A percentile compares a stretch with the other conserved stretches of the same genome.
phyloP scores from a whole-genome alignment of 2,797 vertebrate species.

The Pseudopleuronectes americanus region DNA sequence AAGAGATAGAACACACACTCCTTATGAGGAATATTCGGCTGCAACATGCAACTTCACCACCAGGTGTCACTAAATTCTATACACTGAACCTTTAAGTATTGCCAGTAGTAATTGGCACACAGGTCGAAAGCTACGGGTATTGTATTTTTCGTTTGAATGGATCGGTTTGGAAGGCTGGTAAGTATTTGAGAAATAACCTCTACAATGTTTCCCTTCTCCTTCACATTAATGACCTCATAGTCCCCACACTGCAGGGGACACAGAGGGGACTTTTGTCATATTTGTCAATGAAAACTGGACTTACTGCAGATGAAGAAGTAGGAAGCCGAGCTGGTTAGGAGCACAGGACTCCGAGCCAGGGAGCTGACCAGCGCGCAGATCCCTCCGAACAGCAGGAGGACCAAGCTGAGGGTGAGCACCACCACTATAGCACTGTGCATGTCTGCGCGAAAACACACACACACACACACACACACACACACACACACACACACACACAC shows the following conservation, averaged over 20 bases:
- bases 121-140: no score
- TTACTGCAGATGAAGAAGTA: slow-evolving; percentile 87
- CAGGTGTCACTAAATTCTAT: no score
- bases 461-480: slow-evolving; percentile 23
- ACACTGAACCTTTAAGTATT: no score
- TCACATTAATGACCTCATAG: no score
- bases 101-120: no score
- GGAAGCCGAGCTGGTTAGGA: slow-evolving; percentile 78
- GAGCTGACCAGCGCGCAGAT: slow-evolving; percentile 85
- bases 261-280: background rate
- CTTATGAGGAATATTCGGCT: no score
- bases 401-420: slow-evolving; percentile 84
- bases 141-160: no score
- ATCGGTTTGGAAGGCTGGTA: no score
- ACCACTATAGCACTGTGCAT: slow-evolving; percentile 83
- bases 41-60: no score
- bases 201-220: no score
- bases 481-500: slow-evolving; percentile 19
- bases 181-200: no score
- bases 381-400: slow-evolving; percentile 82
- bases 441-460: slow-evolving; percentile 60
- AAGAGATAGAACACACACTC: no score
- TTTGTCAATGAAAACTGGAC: slow-evolving; percentile 47
- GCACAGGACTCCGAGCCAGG: slow-evolving; percentile 73
- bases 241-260: background rate